A percentile compares a stretch with the other conserved stretches of the same genome.
These are phyloP conservation scores for Prietella phreatophila DNA, from an alignment of 2,113 vertebrate species.

Conservation along the genomic window DNA sequence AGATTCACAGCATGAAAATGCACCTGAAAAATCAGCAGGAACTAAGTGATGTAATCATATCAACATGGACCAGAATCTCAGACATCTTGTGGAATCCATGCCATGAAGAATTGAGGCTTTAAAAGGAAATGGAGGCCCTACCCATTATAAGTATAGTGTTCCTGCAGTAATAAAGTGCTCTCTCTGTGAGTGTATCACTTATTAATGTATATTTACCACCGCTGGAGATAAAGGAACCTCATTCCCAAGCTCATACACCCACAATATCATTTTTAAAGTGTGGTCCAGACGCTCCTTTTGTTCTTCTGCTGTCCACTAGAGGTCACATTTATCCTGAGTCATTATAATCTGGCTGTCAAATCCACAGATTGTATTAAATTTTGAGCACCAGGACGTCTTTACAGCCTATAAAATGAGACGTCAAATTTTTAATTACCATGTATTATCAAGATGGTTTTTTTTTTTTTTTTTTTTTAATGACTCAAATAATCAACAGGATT, in stretches of 20 bases:
- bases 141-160: too few species aligned
- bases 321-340: neutral
- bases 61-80: too few species aligned
- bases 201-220: neutral
- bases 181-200: too few species aligned
- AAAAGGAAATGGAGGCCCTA: too few species aligned
- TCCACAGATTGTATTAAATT: neutral
- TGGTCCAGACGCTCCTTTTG: neutral
- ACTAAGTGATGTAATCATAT: too few species aligned
- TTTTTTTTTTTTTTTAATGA: neutral
- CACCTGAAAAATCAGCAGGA: too few species aligned
- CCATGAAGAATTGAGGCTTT: too few species aligned
- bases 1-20: too few species aligned
- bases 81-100: too few species aligned
- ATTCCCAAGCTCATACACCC: neutral
- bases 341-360: neutral
- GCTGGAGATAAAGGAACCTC: neutral
- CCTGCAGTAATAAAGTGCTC: too few species aligned
- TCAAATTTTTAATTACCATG: neutral
- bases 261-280: neutral
- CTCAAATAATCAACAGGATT: neutral
- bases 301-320: slow-evolving; percentile 20
- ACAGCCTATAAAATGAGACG: neutral
- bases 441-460: neutral
- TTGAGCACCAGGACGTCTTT: neutral